These are phyloP conservation scores for Lagorchestes hirsutus DNA, from an alignment of 2,797 vertebrate genomes.

Conservation along the genomic window DNA sequence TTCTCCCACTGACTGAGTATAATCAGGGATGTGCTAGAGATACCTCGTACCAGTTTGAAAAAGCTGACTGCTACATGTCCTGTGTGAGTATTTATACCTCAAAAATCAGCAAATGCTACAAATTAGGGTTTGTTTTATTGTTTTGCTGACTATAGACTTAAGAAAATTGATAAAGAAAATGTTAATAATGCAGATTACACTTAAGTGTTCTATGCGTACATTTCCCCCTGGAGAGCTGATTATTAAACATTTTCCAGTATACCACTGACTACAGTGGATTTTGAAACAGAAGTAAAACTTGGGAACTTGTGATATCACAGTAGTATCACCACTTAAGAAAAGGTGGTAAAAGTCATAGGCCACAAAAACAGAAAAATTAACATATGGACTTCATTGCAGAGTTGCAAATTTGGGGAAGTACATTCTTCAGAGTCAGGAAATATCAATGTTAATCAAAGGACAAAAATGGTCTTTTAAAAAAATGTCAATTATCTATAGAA, in stretches of 20 bases:
- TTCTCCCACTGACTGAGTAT: background rate
- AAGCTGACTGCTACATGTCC: background rate
- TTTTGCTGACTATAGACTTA: background rate
- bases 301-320: constrained; percentile 9
- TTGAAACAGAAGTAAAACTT: background rate
- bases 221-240: background rate
- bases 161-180: background rate
- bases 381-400: constrained; percentile 11
- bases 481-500: constrained; percentile 46
- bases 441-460: constrained; percentile 12
- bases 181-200: background rate
- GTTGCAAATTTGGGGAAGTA: constrained; percentile 55
- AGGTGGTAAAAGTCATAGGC: background rate
- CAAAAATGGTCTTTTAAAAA: constrained; percentile 36
- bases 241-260: background rate
- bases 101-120: background rate
- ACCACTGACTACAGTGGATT: background rate
- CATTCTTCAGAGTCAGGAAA: constrained; percentile 10
- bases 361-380: constrained; percentile 46
- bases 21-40: background rate
- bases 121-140: background rate
- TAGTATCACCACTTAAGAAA: constrained; percentile 13
- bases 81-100: background rate
- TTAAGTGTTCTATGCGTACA: background rate
- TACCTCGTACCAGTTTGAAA: background rate